These are phyloP conservation scores for Rhamnusium bicolor DNA, from an alignment of 2,888 invertebrate genomes.

Conservation along the genomic window DNA sequence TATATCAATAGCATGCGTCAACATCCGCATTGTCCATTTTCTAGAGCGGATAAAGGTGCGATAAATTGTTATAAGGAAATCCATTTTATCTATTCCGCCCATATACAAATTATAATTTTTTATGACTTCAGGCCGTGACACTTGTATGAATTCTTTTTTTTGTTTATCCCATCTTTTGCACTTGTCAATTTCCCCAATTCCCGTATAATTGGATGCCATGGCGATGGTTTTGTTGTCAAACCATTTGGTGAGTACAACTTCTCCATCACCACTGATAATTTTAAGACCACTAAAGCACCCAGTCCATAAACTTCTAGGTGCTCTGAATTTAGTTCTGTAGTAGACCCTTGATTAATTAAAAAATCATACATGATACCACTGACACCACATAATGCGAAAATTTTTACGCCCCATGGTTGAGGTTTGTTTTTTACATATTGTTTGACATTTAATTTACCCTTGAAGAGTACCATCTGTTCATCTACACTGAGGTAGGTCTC, in stretches of 20 bases:
- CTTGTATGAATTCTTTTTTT: conserved; percentile 9
- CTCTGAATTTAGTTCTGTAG: neutral
- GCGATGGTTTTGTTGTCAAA: neutral
- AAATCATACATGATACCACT: neutral
- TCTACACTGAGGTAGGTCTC: neutral
- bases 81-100: conserved; percentile 7
- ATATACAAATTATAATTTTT: neutral
- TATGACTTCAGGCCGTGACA: neutral
- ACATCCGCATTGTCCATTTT: conserved; percentile 31
- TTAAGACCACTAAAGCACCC: neutral
- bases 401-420: conserved; percentile 13
- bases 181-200: conserved; percentile 3
- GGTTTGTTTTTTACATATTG: conserved; percentile 30
- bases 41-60: conserved; percentile 3
- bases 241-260: conserved; percentile 42
- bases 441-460: conserved; percentile 23
- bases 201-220: conserved; percentile 13
- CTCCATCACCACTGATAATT: conserved; percentile 37
- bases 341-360: neutral
- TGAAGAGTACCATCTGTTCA: conserved; percentile 15
- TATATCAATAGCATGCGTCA: conserved; percentile 29
- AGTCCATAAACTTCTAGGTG: neutral
- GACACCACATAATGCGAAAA: neutral
- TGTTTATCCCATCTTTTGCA: conserved; percentile 31
- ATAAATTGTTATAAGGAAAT: neutral